Evolutionary conservation across 2,888 invertebrate genomes (phyloP).

Genomic region (Ligdia adustata): DNA sequence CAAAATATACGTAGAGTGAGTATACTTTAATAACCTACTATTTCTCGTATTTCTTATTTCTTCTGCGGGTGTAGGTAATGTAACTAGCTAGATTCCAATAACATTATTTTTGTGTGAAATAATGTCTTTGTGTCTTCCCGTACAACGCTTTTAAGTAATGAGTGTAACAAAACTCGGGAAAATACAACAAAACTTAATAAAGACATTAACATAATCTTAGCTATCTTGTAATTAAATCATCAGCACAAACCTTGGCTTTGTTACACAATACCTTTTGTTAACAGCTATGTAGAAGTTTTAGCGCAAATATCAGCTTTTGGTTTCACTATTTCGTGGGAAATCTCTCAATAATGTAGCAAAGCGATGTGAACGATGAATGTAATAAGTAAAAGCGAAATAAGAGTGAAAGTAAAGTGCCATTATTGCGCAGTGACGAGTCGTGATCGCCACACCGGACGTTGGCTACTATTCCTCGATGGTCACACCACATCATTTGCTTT

Average conservation of each 20-base stretch:
- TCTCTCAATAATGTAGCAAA: slow-evolving; percentile 24
- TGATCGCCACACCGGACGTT: background rate
- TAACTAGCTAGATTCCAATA: no score
- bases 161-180: slow-evolving; percentile 14
- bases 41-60: no score
- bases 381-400: slow-evolving; percentile 37
- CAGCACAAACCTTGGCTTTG: slow-evolving; percentile 10
- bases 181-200: slow-evolving; percentile 27
- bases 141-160: slow-evolving; percentile 1
- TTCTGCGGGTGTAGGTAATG: no score
- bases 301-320: slow-evolving; percentile 28
- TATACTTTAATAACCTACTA: no score
- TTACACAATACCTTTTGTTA: slow-evolving; percentile 21
- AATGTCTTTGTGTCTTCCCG: slow-evolving; percentile 1
- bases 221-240: slow-evolving; percentile 25
- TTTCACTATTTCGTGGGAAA: slow-evolving; percentile 38
- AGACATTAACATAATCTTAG: slow-evolving; percentile 22
- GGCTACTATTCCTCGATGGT: background rate
- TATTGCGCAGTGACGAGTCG: slow-evolving; percentile 16
- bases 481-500: slow-evolving; percentile 21
- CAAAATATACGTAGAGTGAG: no score
- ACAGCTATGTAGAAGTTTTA: slow-evolving; percentile 12
- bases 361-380: slow-evolving; percentile 29
- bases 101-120: slow-evolving; percentile 10
- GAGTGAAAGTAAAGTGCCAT: slow-evolving; percentile 37